A percentile compares a stretch with the other conserved stretches of the same genome.
Conservation (phyloP, 2,888 invertebrate species). For the Spatulosminthurus flaviceps region DNA sequence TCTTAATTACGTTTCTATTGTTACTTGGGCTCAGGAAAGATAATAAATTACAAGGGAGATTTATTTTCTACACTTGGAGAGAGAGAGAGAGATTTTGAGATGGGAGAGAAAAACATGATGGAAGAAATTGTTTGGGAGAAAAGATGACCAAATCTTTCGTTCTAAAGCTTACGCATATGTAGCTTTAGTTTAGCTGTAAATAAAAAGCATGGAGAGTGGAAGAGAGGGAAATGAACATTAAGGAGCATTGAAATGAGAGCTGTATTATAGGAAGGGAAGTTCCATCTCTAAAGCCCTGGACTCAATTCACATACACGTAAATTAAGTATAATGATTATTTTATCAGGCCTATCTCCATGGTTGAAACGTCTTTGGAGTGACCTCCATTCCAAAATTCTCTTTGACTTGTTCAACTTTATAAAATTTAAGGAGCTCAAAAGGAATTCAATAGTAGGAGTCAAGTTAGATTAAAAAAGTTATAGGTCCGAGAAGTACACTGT, state of each 20-base stretch:
- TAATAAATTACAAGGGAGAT: conserved; percentile 22
- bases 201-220: too few relatives aligned
- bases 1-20: conserved; percentile 22
- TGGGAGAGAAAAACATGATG: too few relatives aligned
- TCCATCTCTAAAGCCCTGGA: neutral
- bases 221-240: too few relatives aligned
- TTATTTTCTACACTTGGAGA: neutral
- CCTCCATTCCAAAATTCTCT: neutral
- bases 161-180: too few relatives aligned
- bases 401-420: neutral
- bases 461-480: too few relatives aligned
- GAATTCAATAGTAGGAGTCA: too few relatives aligned
- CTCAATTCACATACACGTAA: neutral
- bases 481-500: too few relatives aligned
- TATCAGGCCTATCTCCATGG: neutral
- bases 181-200: too few relatives aligned
- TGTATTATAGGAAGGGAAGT: neutral
- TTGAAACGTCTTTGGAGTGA: neutral
- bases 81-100: neutral
- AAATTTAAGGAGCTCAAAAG: neutral
- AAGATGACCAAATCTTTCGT: neutral
- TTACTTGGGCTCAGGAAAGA: neutral
- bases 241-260: too few relatives aligned
- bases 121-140: neutral
- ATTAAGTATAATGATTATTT: neutral